A percentile compares a stretch with the other conserved stretches of the same genome.
Conservation (phyloP, 2,797 vertebrate species). For the Microctenopoma steveboyesi region DNA sequence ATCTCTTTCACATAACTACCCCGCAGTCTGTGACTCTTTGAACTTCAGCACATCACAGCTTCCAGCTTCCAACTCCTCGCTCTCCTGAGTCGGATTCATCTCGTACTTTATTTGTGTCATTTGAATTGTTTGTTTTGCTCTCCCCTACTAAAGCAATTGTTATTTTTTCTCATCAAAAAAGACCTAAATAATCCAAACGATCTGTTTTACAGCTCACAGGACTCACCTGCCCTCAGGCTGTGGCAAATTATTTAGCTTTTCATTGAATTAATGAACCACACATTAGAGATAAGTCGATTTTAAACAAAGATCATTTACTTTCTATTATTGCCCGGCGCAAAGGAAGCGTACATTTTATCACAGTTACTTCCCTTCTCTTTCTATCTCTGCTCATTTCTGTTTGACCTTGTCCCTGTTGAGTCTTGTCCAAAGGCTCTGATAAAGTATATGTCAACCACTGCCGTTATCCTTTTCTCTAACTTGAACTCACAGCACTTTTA, state of each 20-base stretch:
- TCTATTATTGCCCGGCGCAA: neutral
- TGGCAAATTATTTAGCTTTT: neutral
- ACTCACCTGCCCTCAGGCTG: neutral
- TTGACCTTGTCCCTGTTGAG: conserved; percentile 25
- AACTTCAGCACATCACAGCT: conserved; percentile 25
- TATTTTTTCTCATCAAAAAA: conserved; percentile 1
- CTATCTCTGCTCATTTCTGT: conserved; percentile 7
- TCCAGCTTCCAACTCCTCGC: conserved; percentile 4
- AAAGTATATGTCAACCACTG: conserved; percentile 12
- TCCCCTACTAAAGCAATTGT: conserved; percentile 29
- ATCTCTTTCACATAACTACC: conserved; percentile 1
- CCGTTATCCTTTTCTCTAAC: conserved; percentile 27
- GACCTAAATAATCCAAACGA: neutral
- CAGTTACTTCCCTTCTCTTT: neutral
- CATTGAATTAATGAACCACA: neutral
- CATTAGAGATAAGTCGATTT: neutral
- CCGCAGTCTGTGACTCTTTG: conserved; percentile 1
- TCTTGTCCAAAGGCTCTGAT: conserved; percentile 20
- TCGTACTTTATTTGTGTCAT: conserved; percentile 47
- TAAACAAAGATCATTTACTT: neutral
- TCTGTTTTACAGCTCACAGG: conserved; percentile 8
- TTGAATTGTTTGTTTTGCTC: conserved; percentile 37
- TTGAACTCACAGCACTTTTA: conserved; percentile 12
- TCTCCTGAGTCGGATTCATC: conserved; percentile 31
- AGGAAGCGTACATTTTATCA: neutral